phyloP scores from a whole-genome alignment of 2,888 invertebrate species.

The Cheilosia urbana region DNA sequence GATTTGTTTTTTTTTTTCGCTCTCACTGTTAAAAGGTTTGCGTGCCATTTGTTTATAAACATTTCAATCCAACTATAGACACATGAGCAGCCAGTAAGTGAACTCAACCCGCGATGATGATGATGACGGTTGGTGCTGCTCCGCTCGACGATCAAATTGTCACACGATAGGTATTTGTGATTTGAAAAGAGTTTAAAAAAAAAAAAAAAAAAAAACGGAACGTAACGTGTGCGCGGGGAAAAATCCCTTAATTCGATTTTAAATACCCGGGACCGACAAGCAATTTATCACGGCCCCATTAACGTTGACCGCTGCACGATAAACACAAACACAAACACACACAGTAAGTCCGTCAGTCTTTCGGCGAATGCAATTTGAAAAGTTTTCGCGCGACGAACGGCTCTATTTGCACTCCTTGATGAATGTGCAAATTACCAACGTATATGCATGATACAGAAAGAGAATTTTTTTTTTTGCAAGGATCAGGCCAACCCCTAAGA shows the following conservation, averaged over 20 bases:
- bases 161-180: constrained; percentile 61
- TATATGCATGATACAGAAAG: constrained; percentile 2
- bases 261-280: constrained; percentile 46
- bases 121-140: constrained; percentile 18
- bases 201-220: neutral
- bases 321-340: neutral
- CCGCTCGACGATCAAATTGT: constrained; percentile 69
- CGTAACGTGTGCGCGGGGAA: constrained; percentile 20
- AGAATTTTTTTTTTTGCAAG: constrained; percentile 17
- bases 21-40: constrained; percentile 76
- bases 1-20: constrained; percentile 43
- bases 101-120: constrained; percentile 34
- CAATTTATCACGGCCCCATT: constrained; percentile 67
- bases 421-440: constrained; percentile 45
- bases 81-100: constrained; percentile 47
- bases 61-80: constrained; percentile 76
- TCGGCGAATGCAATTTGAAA: constrained; percentile 20
- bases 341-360: neutral
- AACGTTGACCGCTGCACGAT: constrained; percentile 20
- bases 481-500: constrained; percentile 35
- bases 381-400: constrained; percentile 37
- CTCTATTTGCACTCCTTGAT: constrained; percentile 40
- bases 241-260: constrained; percentile 65
- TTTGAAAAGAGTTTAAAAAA: constrained; percentile 22
- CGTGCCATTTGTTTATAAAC: constrained; percentile 82